Evolutionary conservation across 2,797 vertebrate species (phyloP), one percentile per base, ranked within the genome.

Genomic region (Podarcis siculus): DNA sequence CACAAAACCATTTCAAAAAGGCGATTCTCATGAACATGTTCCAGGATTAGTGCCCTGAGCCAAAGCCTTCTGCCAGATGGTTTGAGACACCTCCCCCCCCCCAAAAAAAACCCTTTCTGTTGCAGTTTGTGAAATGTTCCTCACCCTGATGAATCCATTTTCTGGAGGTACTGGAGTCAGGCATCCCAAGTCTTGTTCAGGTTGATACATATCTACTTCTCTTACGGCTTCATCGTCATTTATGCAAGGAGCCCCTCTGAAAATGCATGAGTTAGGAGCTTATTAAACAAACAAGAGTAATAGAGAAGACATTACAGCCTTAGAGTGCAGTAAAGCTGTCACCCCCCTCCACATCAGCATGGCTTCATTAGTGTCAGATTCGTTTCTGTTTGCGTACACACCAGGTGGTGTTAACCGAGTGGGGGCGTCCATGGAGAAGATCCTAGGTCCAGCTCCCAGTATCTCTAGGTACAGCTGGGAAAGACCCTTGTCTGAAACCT

Each of bases 201-300:
- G 90, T 8, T 90, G 87, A 90, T 94, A 91, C 12, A 73, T 93
- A 87, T 96, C 96, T 58, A 94, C 93, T 73, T 97, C 96, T n/a
- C 86, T 96, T 79, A 95, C 61, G n/a, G 93, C 97, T 82, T 98
- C 98, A 25, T 98, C 94, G 35, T 99, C 98, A 27, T 96, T 97
- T 86, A 98, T 97, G 87, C 98, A 98, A 2, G 97, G 96, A 17
- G 97, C 96, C 79, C 97, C 96, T 87, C 98, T 99, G 90, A n/a
- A 85, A 55, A 73, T 79, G 35, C 19, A 21, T 73, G 67, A 81
- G 37, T 87, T 73, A 64, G 49, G 35, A 81, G 42, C 30, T 61
- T 2, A 6, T 0, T 73, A 73, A 49, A 72, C 30, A 66, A 39
- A 64, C 61, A 45, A 72, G 19, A 49, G 77, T 8, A 10, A 19